Percentiles rank a stretch among this genome's conserved stretches.
Evolutionary conservation across 2,797 vertebrate species (phyloP).

Genomic region (Menidia menidia): DNA sequence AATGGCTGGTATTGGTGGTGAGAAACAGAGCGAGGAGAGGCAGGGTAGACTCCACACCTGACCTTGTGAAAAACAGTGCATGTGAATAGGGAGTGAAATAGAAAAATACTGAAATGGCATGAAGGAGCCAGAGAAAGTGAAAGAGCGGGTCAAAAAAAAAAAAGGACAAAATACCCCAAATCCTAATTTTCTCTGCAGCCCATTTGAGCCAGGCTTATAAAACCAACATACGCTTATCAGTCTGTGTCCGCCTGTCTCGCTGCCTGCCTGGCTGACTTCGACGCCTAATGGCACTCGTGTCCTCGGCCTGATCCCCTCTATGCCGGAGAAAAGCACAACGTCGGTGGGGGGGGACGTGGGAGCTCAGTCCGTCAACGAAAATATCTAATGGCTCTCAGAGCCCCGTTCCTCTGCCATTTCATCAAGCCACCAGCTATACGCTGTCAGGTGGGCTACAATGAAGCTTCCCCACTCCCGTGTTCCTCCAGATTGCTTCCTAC

Average conservation of each 20-base stretch:
- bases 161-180: conserved; percentile 28
- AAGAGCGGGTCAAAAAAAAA: neutral
- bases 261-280: conserved; percentile 47
- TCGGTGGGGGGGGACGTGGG: conserved; percentile 44
- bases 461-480: conserved; percentile 42
- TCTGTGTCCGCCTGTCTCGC: conserved; percentile 43
- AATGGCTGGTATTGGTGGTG: conserved; percentile 49
- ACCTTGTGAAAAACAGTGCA: conserved; percentile 66
- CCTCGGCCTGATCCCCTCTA: conserved; percentile 71
- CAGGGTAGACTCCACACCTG: conserved; percentile 57
- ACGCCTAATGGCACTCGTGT: conserved; percentile 70
- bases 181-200: conserved; percentile 63
- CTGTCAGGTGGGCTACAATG: conserved; percentile 62
- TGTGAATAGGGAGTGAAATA: conserved; percentile 38
- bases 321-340: conserved; percentile 42
- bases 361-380: conserved; percentile 72
- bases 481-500: conserved; percentile 60
- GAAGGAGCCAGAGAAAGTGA: conserved; percentile 22
- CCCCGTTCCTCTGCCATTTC: conserved; percentile 61
- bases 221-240: conserved; percentile 65
- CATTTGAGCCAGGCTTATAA: conserved; percentile 66
- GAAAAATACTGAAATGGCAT: conserved; percentile 17
- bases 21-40: conserved; percentile 64
- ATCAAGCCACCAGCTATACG: conserved; percentile 56
- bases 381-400: conserved; percentile 73